phyloP scores from a whole-genome alignment of 2,888 invertebrate genomes.

The Oscheius sp. region DNA sequence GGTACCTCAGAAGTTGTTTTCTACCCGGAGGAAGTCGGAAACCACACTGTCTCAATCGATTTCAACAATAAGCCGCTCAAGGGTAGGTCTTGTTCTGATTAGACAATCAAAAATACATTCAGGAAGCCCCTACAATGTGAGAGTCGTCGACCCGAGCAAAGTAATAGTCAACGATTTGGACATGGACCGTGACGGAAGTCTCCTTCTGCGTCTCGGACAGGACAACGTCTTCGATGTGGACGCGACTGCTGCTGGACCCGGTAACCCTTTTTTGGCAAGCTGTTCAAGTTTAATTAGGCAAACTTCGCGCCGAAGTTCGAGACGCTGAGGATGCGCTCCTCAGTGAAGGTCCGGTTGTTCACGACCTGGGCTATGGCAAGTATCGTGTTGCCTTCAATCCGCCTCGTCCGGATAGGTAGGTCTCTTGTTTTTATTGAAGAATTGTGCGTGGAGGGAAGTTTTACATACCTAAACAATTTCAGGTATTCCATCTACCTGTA shows the following conservation, averaged over 20 bases:
- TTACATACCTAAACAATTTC: constrained; percentile 11
- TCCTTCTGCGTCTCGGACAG: constrained; percentile 64
- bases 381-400: constrained; percentile 64
- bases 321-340: constrained; percentile 68
- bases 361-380: constrained; percentile 70
- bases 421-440: no score
- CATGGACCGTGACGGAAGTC: constrained; percentile 65
- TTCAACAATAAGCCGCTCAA: constrained; percentile 78
- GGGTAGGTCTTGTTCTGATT: constrained; percentile 74
- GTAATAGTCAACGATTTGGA: constrained; percentile 61
- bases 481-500: constrained; percentile 68
- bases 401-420: constrained; percentile 49
- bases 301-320: constrained; percentile 72
- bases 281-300: constrained; percentile 47
- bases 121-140: constrained; percentile 45
- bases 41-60: constrained; percentile 65
- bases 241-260: constrained; percentile 72
- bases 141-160: constrained; percentile 70
- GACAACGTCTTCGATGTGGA: constrained; percentile 70
- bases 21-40: constrained; percentile 66
- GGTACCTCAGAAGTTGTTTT: constrained; percentile 68
- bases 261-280: constrained; percentile 43
- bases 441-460: not conserved
- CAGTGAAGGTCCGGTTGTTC: constrained; percentile 61
- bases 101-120: not conserved